Percentiles rank a stretch among this genome's conserved stretches.
phyloP scores from a whole-genome alignment of 2,113 vertebrate genomes.

The Polypterus senegalus region DNA sequence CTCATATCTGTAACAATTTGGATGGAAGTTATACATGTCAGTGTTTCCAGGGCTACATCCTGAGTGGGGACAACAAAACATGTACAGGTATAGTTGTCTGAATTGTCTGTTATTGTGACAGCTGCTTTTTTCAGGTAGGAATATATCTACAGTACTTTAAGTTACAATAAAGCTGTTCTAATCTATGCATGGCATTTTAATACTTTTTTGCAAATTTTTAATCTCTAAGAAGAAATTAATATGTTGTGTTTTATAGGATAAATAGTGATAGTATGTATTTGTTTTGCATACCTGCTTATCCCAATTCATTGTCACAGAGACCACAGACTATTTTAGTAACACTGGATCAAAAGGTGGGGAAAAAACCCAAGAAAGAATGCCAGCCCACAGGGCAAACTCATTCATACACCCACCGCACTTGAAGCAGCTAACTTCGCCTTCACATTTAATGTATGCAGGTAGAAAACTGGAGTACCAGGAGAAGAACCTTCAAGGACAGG shows the following conservation, averaged over 20 bases:
- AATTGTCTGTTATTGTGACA: no score
- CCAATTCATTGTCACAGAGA: no score
- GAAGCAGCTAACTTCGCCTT: no score
- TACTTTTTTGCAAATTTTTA: not conserved
- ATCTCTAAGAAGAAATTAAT: not conserved
- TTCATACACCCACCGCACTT: no score
- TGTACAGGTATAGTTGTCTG: not conserved
- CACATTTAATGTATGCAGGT: no score
- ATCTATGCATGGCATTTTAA: not conserved
- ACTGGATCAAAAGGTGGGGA: no score
- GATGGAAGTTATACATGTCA: not conserved
- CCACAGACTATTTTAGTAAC: no score
- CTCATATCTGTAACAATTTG: not conserved
- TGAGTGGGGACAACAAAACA: not conserved
- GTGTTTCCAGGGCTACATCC: not conserved
- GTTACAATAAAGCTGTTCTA: not conserved
- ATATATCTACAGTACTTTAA: not conserved
- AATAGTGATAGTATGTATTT: not conserved
- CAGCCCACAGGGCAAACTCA: no score
- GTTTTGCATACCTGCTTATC: not conserved
- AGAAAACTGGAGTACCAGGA: no score
- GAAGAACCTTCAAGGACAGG: no score
- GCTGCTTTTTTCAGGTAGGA: not conserved
- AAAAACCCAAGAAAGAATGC: no score
- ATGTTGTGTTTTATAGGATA: not conserved